Base-by-base conservation (phyloP, 2,797 vertebrate genomes). In the Lophotriccus pileatus region DNA sequence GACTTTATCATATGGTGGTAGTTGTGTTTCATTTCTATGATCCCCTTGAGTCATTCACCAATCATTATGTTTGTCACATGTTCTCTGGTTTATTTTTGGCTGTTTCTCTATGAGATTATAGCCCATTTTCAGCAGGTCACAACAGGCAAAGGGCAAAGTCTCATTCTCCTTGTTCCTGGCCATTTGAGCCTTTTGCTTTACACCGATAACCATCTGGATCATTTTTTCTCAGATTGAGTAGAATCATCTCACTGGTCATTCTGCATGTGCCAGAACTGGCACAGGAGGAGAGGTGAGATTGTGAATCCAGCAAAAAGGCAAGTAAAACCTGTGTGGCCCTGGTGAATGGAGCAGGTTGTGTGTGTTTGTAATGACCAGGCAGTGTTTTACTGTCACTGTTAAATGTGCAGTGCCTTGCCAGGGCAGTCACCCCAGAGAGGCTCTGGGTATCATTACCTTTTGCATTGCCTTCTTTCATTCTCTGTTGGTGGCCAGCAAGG, bases 71-170 rank as follows among this genome's bases (percentile, higher is more conserved):
- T 91, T 88, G 87, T 58, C 5, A 3, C 30, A 32, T 56, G 37
- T 53, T 74, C 28, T 77, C 36, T 84, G 37, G n/a, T 85, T 92
- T 67, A 80, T 91, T 95, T 93, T 89, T 91, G 60, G 18, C 46
- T 8, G 4, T 85, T 95, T 89, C 52, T 92, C 8, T 67, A 0
- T 47, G 49, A 94, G 64, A 46, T 55, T 59, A 22, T 85, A 89
- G 77, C 64, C 41, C 30, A 32, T 52, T 91, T 83, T 92, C 92
- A 37, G 23, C 81, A 87, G 41, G 25, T 73, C 55, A 41, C 30
- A 70, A 36, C 28, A 67, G 5, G 0, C 47, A 55, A 30, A 74
- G 52, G 56, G 25, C 10, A n/a, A 68, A 37, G 44, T 75, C 77
- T 86, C 43, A 5, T 66, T 89, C 64, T 63, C 24, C 47, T 89